Percentiles rank a stretch among this genome's conserved stretches.
These are phyloP conservation scores for Nasonia oneida DNA, from an alignment of 2,888 invertebrate species.

Conservation along the genomic window DNA sequence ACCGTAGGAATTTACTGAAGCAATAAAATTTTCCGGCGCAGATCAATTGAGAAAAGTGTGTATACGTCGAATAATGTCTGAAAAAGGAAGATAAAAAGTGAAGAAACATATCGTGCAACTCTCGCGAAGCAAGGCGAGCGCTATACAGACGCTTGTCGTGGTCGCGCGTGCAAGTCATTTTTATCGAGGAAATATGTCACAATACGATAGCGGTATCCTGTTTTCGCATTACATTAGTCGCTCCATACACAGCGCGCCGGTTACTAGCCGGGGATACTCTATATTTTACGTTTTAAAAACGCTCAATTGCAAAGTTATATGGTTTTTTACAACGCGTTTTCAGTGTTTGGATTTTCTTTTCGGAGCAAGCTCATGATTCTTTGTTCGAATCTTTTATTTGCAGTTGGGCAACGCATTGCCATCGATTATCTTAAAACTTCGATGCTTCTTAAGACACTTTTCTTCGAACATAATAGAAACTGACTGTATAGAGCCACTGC, in stretches of 20 bases:
- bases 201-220: slow-evolving; percentile 47
- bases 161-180: slow-evolving; percentile 19
- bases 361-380: neutral
- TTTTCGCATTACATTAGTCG: slow-evolving; percentile 28
- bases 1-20: too few species aligned
- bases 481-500: neutral
- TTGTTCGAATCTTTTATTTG: neutral
- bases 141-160: neutral
- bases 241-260: neutral
- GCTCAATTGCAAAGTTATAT: neutral
- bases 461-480: neutral
- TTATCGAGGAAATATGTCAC: slow-evolving; percentile 49
- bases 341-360: neutral
- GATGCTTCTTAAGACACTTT: neutral
- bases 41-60: neutral
- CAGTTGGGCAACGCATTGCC: too few species aligned
- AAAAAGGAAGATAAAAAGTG: neutral
- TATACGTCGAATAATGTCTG: neutral
- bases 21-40: slow-evolving; percentile 21
- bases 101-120: neutral
- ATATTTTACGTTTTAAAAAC: slow-evolving; percentile 8
- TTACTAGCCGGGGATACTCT: neutral
- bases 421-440: neutral
- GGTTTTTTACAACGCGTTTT: neutral
- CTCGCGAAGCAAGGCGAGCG: neutral